Base-by-base conservation (phyloP, 2,888 invertebrate species). In the Heliconius erato region DNA sequence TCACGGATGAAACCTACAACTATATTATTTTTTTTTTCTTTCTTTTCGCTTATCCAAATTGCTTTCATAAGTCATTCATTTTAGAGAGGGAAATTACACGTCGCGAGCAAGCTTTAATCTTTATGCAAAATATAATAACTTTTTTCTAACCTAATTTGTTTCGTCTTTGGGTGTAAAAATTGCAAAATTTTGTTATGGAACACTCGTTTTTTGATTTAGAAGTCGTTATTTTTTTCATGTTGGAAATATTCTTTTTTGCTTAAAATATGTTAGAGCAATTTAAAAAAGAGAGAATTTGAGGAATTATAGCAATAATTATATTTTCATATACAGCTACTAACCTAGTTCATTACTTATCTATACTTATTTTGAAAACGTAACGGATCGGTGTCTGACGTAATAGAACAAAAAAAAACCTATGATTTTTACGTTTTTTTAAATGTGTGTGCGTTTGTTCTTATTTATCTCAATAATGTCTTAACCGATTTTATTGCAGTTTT, bases 51-150 rank as follows among this genome's bases (percentile, higher is more conserved):
- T n/a, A 74, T 63, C 71, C 40, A 80, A 83, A 83, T 80, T 80
- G 67, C 74, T 80, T 77, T 12, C 76, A 32, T 82, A 76, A 79
- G 67, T 74, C 68, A 79, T 79, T 79, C 74, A 69, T 59, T 79
- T 69, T 71, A 40, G 32, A 63, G 76, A 71, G 67, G 54, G 16
- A 71, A 79, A 68, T 28, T 67, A 35, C 44, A 32, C 72, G 35
- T 74, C 63, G 32, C 76, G 63, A 79, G 68, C 63, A 69, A 78
- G 72, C 78, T 78, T 81, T 81, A 32, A 69, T 72, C 59, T 44
- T 78, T 49, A 23, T 71, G 69, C n/a, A 63, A 69, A 67, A 77
- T 76, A 69, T 28, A 74, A 32, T n/a, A 44, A 59, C 54, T 54
- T 74, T 67, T 76, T 76, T 76, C 35, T 76, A 76, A 76, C 63